Base-by-base conservation (phyloP, 2,113 vertebrate genomes). In the Microcebus murinus region DNA sequence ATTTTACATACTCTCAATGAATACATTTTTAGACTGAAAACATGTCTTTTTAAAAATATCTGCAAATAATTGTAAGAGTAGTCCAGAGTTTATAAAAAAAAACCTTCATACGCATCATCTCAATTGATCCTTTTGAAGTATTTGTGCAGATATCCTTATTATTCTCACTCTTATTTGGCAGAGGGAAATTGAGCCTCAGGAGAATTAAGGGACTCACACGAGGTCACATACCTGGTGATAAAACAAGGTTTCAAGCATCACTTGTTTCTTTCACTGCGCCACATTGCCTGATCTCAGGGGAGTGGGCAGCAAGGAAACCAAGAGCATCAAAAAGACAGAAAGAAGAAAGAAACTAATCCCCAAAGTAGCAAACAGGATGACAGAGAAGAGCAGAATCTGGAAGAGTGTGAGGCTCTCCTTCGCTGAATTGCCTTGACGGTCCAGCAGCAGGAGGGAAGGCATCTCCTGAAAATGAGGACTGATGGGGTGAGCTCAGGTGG, bases 151-250 rank as follows among this genome's bases (percentile, higher is more conserved):
- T 59, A 31, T 80, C 70, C 42, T 42, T 76, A 31, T 82, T 52
- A 34, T 80, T 86, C n/a, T 95, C 67, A 13, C 59, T 91, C n/a
- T 94, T 74, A 74, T 17, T 79, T 91, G 57, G 91, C 18, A 68
- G 34, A 81, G 91, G 57, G 79, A 92, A 92, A 79, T 42, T n/a
- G 14, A 90, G 45, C 70, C 52, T 65, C 52, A 48, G 50, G 73
- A 96, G 91, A 89, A 52, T 45, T 68, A 57, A 88, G 8, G 36
- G 59, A 87, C 31, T 74, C 52, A 8, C 18, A 27, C 1, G n/a
- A 81, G 45, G n/a, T 70, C 50, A 88, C 31, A 67, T 6, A 45
- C 4, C 15, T 21, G 48, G 29, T 29, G n/a, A 52, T 29, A 42
- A 92, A 92, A 45, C 29, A n/a, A 65, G 21, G 36, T 25, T 80